Evolutionary conservation across 2,113 vertebrate genomes (phyloP).

Genomic region (Apteryx mantelli): DNA sequence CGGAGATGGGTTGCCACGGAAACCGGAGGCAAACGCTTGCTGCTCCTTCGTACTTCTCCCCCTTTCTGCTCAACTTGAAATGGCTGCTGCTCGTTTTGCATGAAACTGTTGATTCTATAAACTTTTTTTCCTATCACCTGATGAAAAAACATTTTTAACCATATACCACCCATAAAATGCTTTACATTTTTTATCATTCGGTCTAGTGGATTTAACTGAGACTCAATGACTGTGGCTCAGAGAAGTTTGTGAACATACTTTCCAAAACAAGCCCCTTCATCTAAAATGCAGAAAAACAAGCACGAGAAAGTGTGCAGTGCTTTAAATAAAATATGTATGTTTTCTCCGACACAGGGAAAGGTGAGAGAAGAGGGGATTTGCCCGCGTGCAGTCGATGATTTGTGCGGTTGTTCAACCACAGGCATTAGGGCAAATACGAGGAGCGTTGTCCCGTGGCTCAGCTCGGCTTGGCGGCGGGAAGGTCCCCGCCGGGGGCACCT

Average conservation of each 20-base stretch:
- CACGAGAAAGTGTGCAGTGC: neutral
- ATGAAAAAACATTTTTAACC: neutral
- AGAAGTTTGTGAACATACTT: neutral
- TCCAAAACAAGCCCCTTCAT: neutral
- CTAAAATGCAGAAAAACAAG: neutral
- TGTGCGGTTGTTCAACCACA: neutral
- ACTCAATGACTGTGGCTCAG: neutral
- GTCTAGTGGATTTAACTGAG: neutral
- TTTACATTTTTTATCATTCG: neutral
- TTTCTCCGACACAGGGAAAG: neutral
- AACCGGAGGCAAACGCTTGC: conserved; percentile 53
- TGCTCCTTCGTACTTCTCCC: neutral
- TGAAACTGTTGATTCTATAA: conserved; percentile 23
- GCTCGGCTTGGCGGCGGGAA: no score
- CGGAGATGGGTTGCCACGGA: conserved; percentile 66
- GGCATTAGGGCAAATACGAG: neutral
- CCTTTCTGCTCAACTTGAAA: neutral
- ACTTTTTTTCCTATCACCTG: neutral
- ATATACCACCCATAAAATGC: neutral
- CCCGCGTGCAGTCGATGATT: neutral
- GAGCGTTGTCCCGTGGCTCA: no score
- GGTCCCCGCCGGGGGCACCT: neutral
- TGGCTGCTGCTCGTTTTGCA: neutral
- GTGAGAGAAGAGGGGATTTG: neutral
- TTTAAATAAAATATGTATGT: neutral